These are phyloP conservation scores for Hanleya hanleyi DNA, from an alignment of 2,888 invertebrate species.

Conservation along the genomic window DNA sequence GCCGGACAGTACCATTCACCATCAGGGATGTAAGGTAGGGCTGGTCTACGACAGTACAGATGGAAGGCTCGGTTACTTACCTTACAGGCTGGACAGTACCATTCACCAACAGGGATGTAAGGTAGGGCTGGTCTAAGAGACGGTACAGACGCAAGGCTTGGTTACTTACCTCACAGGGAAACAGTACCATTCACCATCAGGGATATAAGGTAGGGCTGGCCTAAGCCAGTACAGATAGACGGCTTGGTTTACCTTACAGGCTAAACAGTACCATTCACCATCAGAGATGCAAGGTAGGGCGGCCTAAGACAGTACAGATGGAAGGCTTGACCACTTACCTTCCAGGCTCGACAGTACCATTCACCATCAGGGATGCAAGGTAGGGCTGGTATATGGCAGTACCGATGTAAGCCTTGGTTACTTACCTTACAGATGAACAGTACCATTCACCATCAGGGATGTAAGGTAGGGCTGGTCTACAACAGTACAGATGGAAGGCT, in stretches of 20 bases:
- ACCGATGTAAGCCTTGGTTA: conserved; percentile 71
- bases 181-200: conserved; percentile 72
- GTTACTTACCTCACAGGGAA: conserved; percentile 72
- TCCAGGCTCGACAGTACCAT: conserved; percentile 67
- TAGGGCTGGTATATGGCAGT: conserved; percentile 69
- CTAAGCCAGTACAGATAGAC: conserved; percentile 72
- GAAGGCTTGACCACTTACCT: not conserved
- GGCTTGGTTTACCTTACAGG: too few species aligned
- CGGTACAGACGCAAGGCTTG: conserved; percentile 72
- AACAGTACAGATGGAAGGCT: conserved; percentile 71
- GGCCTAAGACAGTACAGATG: not conserved
- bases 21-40: conserved; percentile 60
- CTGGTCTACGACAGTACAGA: conserved; percentile 70
- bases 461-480: conserved; percentile 62
- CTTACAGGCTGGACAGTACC: conserved; percentile 71
- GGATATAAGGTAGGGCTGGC: conserved; percentile 63
- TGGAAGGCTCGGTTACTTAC: conserved; percentile 72
- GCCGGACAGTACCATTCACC: conserved; percentile 73
- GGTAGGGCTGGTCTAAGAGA: conserved; percentile 66
- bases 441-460: conserved; percentile 72
- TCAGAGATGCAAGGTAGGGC: not conserved
- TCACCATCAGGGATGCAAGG: conserved; percentile 66
- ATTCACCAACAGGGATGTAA: conserved; percentile 68
- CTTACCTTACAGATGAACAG: conserved; percentile 55
- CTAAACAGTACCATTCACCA: too few species aligned